Percentiles rank a stretch among this genome's conserved stretches.
phyloP scores from a whole-genome alignment of 2,113 vertebrate genomes.

The Nothocercus nigrocapillus region DNA sequence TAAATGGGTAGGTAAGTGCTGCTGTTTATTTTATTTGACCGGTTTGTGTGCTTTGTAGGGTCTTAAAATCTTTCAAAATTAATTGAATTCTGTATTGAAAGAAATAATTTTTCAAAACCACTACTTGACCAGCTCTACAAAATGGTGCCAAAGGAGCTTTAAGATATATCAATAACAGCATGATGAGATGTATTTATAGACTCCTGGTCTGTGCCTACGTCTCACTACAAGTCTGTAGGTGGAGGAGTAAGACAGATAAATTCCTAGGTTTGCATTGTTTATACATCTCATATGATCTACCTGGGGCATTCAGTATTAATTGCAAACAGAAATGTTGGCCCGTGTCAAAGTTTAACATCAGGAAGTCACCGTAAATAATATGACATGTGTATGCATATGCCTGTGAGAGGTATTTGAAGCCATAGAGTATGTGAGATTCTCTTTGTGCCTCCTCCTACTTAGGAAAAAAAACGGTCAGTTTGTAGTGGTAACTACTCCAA shows the following conservation, averaged over 20 bases:
- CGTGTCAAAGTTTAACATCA: slow-evolving; percentile 12
- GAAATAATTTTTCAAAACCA: neutral
- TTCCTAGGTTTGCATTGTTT: neutral
- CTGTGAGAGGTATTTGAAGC: slow-evolving; percentile 15
- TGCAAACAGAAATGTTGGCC: neutral
- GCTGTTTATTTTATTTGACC: slow-evolving; percentile 3
- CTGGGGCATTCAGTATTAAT: neutral
- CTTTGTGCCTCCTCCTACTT: slow-evolving; percentile 13
- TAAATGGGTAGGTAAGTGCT: neutral
- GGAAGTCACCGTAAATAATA: neutral
- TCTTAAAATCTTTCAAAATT: neutral
- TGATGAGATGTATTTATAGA: too few species aligned
- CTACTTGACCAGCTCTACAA: neutral
- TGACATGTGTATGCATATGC: neutral
- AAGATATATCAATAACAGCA: neutral
- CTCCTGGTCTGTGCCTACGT: too few species aligned
- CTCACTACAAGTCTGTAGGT: neutral
- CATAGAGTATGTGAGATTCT: neutral
- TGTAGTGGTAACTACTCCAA: neutral
- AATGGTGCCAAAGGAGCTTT: neutral
- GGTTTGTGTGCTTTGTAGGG: neutral
- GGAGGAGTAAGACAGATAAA: neutral
- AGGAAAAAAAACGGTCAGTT: slow-evolving; percentile 26
- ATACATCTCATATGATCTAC: neutral
- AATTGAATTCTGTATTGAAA: neutral